These are phyloP conservation scores for Dermochelys coriacea DNA, from an alignment of 2,797 vertebrate genomes.

Conservation along the genomic window DNA sequence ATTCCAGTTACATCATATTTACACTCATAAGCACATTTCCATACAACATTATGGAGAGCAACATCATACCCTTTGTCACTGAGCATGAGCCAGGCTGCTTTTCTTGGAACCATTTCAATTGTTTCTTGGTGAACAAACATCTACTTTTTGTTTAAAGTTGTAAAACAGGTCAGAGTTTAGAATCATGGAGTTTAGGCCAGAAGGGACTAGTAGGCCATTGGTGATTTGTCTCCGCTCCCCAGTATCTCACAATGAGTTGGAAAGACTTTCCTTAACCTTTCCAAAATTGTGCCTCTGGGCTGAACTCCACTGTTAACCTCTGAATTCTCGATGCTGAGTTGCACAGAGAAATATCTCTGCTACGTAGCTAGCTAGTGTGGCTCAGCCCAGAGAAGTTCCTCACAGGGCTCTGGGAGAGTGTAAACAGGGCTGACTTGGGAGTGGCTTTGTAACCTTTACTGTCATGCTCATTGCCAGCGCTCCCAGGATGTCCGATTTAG, in stretches of 20 bases:
- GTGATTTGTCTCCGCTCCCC: slow-evolving; percentile 64
- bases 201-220: not conserved
- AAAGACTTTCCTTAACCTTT: not conserved
- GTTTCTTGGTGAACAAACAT: slow-evolving; percentile 43
- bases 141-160: slow-evolving; percentile 44
- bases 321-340: too few species aligned
- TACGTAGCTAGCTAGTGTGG: too few species aligned
- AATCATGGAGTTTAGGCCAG: too few species aligned
- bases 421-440: not conserved
- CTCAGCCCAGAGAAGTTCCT: not conserved
- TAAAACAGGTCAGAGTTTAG: slow-evolving; percentile 8
- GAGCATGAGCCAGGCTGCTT: not conserved
- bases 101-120: slow-evolving; percentile 56
- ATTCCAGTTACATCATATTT: too few species aligned
- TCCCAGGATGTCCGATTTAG: not conserved
- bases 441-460: not conserved
- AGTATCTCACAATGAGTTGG: slow-evolving; percentile 7
- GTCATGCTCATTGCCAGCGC: not conserved
- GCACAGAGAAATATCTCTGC: too few species aligned
- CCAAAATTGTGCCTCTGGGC: not conserved
- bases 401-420: too few species aligned
- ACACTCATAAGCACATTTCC: too few species aligned
- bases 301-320: not conserved
- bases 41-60: too few species aligned
- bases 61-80: not conserved